Conservation (phyloP, 2,888 invertebrate genomes). For the Creontiades dilutus region DNA sequence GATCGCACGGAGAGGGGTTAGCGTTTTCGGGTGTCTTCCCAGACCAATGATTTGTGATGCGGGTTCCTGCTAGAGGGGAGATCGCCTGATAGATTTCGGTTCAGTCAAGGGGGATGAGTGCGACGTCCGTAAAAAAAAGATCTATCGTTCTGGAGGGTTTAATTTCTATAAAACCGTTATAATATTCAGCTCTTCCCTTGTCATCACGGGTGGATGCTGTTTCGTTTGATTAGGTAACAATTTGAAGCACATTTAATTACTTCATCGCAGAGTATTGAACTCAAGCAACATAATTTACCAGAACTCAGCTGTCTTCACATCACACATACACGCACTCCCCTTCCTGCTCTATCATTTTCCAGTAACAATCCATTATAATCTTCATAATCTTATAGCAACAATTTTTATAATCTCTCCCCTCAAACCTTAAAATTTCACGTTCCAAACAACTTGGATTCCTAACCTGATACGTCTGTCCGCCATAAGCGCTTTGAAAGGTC, state of each 20-base stretch:
- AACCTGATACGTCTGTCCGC: no score
- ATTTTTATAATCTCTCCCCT: no score
- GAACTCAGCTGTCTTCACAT: no score
- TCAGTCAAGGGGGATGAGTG: conserved; percentile 22
- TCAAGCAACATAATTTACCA: no score
- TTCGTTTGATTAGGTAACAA: neutral
- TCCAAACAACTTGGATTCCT: no score
- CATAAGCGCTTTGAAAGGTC: no score
- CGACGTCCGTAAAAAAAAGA: conserved; percentile 6
- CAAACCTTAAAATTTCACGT: no score
- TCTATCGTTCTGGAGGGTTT: neutral
- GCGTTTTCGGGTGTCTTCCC: conserved; percentile 9
- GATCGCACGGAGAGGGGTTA: conserved; percentile 3
- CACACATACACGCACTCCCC: no score
- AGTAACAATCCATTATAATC: no score
- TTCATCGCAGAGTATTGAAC: no score
- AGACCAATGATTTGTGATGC: conserved; percentile 39
- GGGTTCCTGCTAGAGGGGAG: neutral
- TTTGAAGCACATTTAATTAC: neutral
- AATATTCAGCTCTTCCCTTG: neutral
- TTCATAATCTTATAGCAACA: no score
- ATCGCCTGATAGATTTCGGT: neutral
- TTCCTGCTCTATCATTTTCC: no score
- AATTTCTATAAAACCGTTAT: conserved; percentile 11
- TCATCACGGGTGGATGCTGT: neutral